These are phyloP conservation scores for Rhea pennata DNA, from an alignment of 2,113 vertebrate species.

Conservation along the genomic window DNA sequence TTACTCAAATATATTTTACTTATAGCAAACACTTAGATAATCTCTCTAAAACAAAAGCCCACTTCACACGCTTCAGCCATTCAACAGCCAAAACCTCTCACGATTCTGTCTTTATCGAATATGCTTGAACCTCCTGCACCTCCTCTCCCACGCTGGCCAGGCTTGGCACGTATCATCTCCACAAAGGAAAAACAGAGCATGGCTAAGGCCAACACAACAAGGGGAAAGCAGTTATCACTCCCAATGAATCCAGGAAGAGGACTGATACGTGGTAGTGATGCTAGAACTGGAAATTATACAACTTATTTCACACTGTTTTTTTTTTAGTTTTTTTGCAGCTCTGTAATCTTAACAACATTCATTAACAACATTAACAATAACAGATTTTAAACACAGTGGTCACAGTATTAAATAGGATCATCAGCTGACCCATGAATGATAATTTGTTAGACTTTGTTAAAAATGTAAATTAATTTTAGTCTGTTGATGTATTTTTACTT, in stretches of 20 bases:
- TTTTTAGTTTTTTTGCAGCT: background rate
- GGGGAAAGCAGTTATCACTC: background rate
- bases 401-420: background rate
- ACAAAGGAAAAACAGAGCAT: background rate
- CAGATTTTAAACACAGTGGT: background rate
- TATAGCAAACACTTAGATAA: background rate
- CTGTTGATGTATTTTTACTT: background rate
- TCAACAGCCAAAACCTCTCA: background rate
- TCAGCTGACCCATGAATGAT: background rate
- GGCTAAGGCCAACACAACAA: background rate
- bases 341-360: background rate
- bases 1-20: background rate
- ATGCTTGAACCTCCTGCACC: background rate
- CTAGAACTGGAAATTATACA: background rate
- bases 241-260: background rate
- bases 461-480: background rate
- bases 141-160: background rate
- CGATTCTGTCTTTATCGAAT: background rate
- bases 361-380: background rate
- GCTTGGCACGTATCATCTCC: background rate
- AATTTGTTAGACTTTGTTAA: background rate
- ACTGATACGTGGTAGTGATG: background rate
- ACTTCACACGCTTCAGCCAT: background rate
- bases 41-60: background rate
- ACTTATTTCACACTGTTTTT: background rate